Evolutionary conservation across 2,797 vertebrate species (phyloP).

Genomic region (Numenius phaeopus): DNA sequence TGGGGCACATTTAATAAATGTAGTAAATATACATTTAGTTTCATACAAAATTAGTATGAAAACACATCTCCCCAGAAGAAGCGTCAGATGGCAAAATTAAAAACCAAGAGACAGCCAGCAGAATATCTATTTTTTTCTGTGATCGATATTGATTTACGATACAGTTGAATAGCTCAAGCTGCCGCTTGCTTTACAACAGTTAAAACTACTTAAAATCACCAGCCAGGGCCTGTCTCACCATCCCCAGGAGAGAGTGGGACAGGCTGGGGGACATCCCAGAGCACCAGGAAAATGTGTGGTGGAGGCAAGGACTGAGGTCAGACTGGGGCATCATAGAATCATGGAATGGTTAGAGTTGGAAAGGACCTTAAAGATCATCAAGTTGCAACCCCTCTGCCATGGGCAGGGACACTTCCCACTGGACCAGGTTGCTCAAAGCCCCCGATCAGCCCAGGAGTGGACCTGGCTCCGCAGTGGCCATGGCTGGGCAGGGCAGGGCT

Average conservation of each 20-base stretch:
- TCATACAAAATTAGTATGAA: background rate
- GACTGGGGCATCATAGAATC: background rate
- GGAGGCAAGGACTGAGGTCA: background rate
- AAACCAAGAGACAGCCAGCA: background rate
- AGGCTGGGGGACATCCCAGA: background rate
- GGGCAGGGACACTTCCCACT: too few relatives aligned
- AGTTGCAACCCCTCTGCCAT: too few relatives aligned
- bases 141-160: background rate
- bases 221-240: background rate
- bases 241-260: accelerated
- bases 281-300: background rate
- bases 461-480: accelerated
- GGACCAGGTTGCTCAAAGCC: too few relatives aligned
- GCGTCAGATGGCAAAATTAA: background rate
- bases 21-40: slow-evolving; percentile 37
- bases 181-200: background rate
- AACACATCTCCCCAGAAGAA: background rate
- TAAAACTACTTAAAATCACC: background rate
- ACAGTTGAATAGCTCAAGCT: background rate
- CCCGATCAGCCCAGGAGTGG: background rate
- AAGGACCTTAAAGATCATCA: too few relatives aligned
- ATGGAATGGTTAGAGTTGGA: too few relatives aligned
- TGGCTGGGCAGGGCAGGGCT: background rate
- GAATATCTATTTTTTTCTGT: background rate
- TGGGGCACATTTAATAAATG: slow-evolving; percentile 1